These are phyloP conservation scores for Philantomba maxwellii DNA, from an alignment of 2,113 vertebrate genomes.

Conservation along the genomic window DNA sequence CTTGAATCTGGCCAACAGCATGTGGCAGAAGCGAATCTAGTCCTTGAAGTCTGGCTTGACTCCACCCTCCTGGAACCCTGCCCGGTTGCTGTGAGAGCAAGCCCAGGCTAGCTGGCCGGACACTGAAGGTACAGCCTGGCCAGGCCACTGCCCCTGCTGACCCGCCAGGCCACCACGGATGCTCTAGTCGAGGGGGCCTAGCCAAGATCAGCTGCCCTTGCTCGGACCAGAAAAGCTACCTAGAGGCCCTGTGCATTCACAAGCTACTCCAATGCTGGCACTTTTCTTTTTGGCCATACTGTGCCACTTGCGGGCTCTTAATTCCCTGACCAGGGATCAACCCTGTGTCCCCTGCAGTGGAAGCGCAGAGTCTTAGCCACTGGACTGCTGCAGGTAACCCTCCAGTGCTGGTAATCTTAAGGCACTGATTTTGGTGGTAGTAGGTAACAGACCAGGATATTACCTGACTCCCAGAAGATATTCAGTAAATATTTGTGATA, in stretches of 20 bases:
- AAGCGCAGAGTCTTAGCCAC: not conserved
- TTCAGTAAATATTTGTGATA: not conserved
- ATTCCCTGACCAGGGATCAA: not conserved
- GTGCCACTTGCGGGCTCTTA: not conserved
- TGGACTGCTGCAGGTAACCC: not conserved
- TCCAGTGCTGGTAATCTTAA: not conserved
- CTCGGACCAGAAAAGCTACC: not conserved
- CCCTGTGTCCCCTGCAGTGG: not conserved
- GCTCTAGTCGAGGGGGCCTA: fast-evolving
- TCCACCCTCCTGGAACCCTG: not conserved
- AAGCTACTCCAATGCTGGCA: not conserved
- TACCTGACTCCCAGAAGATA: not conserved
- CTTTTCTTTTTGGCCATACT: not conserved
- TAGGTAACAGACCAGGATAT: not conserved
- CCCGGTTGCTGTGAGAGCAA: not conserved
- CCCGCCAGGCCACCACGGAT: not conserved
- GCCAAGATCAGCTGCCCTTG: not conserved
- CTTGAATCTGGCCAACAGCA: not conserved
- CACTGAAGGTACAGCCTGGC: not conserved
- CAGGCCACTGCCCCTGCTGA: not conserved
- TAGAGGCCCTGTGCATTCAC: not conserved
- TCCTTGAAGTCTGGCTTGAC: not conserved
- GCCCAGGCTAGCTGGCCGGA: not conserved
- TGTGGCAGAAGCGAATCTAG: not conserved
- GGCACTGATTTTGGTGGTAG: not conserved